These are phyloP conservation scores for Natrix natrix DNA, from an alignment of 2,797 vertebrate genomes.

Conservation along the genomic window DNA sequence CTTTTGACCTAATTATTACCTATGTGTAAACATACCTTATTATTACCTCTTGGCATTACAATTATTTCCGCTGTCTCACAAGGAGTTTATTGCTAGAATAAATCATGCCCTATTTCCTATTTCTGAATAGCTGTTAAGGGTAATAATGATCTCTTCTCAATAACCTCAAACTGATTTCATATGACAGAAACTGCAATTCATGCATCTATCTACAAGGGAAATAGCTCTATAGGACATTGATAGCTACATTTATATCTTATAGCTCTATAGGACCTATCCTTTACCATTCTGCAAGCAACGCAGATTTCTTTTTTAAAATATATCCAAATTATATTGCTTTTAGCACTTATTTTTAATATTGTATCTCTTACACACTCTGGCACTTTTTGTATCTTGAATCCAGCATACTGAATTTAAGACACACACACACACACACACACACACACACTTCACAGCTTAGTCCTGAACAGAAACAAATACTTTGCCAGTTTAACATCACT, in stretches of 20 bases:
- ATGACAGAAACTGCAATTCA: background rate
- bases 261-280: background rate
- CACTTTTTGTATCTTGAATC: background rate
- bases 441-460: background rate
- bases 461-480: slow-evolving; percentile 17
- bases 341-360: background rate
- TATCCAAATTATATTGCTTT: background rate
- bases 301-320: background rate
- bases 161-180: background rate
- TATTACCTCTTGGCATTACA: background rate
- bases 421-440: background rate
- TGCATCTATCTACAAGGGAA: background rate
- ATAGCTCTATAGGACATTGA: background rate
- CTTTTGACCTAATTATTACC: background rate
- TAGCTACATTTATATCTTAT: too few species aligned
- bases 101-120: background rate
- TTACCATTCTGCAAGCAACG: background rate
- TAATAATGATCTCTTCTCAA: background rate
- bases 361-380: background rate
- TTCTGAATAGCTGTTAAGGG: background rate
- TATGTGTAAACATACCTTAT: background rate
- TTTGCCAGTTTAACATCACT: slow-evolving; percentile 31
- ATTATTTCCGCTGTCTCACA: background rate
- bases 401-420: background rate
- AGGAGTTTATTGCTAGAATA: background rate